Evolutionary conservation across 2,888 invertebrate species (phyloP), one percentile per base, ranked within the genome.

Genomic region (Lumbricus terrestris): DNA sequence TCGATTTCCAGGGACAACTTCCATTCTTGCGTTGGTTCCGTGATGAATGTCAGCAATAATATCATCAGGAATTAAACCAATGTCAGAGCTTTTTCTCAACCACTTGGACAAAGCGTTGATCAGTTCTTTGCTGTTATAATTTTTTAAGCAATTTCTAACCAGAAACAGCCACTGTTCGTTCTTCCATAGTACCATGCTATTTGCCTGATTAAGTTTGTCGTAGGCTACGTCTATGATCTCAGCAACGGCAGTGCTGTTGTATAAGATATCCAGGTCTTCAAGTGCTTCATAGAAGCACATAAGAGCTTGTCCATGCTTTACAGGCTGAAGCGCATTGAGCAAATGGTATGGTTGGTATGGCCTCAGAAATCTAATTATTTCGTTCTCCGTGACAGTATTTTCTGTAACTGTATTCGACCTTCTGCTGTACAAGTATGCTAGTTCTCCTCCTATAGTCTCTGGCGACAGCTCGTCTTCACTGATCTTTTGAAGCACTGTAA

Each of bases 321-420:
- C 69, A n/a, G n/a, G 69, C n/a, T n/a, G 69, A n/a, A 69, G n/a
- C n/a, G 69, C 8, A 69, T n/a, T 69, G 69, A 69, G 69, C 69
- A 69, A n/a, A 69, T 69, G 69, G n/a, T 69, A 69, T 69, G 69
- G 69, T 69, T 69, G 69, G n/a, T n/a, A 69, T 69, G 69, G 69
- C n/a, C 8, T 69, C 29, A 29, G 69, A 69, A 69, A 69, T n/a
- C n/a, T 69, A n/a, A 8, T n/a, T n/a, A 69, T 69, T 69, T 29
- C n/a, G 13, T 69, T 69, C n/a, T 69, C 69, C 13, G n/a, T n/a
- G 29, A n/a, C 8, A n/a, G 69, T 11, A 69, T 69, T 69, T n/a
- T n/a, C 69, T n/a, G n/a, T 69, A n/a, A 69, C n/a, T n/a, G 69
- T 69, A n/a, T 29, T 69, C 69, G 69, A 69, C n/a, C 69, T 69